These are phyloP conservation scores for Natrix natrix DNA, from an alignment of 2,797 vertebrate genomes.

Conservation along the genomic window DNA sequence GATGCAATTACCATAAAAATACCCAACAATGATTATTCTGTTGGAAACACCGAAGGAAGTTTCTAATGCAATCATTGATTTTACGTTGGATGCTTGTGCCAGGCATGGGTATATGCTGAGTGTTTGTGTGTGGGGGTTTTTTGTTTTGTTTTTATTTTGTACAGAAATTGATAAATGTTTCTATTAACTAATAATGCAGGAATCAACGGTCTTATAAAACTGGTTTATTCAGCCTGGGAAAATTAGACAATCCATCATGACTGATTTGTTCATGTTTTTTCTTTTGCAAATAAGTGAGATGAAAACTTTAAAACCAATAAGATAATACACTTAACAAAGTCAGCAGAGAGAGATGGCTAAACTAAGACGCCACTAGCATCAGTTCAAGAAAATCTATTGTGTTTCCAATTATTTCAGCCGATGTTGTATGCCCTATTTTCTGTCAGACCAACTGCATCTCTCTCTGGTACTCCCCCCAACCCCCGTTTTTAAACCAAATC, in stretches of 20 bases:
- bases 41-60: constrained; percentile 86
- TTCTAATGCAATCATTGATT: constrained; percentile 93
- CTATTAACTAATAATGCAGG: constrained; percentile 96
- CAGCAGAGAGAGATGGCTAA: constrained; percentile 76
- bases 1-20: constrained; percentile 79
- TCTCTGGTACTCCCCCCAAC: constrained; percentile 42
- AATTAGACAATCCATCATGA: constrained; percentile 99
- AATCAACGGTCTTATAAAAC: constrained; percentile 98
- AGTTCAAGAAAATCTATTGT: constrained; percentile 70
- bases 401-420: constrained; percentile 78
- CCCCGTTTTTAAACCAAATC: constrained; percentile 72
- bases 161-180: constrained; percentile 92
- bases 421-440: constrained; percentile 73
- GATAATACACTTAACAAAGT: constrained; percentile 81
- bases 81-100: constrained; percentile 70
- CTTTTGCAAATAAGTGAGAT: constrained; percentile 77
- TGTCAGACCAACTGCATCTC: constrained; percentile 70
- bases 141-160: constrained; percentile 43
- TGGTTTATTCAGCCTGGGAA: constrained; percentile 89
- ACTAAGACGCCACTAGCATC: constrained; percentile 75
- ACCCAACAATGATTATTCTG: constrained; percentile 86
- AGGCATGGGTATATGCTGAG: not conserved
- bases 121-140: not conserved
- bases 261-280: constrained; percentile 91
- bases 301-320: constrained; percentile 83